Percentiles rank a stretch among this genome's conserved stretches.
These are phyloP conservation scores for Pantherophis vulpinus DNA, from an alignment of 2,797 vertebrate genomes.

Conservation along the genomic window DNA sequence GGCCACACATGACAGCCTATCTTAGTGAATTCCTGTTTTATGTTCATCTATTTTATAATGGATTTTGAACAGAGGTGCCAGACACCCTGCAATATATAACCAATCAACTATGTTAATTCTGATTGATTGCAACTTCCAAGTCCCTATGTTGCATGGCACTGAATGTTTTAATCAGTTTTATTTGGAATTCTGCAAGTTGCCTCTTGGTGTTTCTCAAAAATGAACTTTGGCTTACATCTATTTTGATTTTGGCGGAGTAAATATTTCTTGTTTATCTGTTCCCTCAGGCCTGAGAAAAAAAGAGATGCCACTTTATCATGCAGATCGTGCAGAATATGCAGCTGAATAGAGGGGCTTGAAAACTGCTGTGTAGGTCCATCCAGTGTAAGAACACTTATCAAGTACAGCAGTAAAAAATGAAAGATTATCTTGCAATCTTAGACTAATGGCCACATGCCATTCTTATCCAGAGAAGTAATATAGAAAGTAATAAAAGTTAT, in stretches of 20 bases:
- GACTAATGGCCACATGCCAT: background rate
- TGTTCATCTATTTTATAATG: background rate
- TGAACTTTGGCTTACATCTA: background rate
- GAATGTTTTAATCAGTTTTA: background rate
- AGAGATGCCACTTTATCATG: background rate
- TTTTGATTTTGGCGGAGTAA: background rate
- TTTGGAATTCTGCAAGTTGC: background rate
- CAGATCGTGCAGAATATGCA: background rate
- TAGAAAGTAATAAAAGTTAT: background rate
- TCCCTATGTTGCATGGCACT: background rate
- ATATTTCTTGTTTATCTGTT: background rate
- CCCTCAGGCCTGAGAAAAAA: background rate
- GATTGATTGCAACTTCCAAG: background rate
- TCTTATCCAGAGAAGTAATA: background rate
- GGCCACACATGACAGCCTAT: background rate
- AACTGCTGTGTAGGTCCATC: background rate
- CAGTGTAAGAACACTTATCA: background rate
- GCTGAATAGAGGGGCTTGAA: background rate
- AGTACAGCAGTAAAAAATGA: background rate
- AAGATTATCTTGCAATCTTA: background rate
- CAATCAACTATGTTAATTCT: background rate
- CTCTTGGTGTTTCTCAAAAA: background rate
- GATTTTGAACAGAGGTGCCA: background rate
- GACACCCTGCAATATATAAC: background rate
- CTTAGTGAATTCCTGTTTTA: background rate